Base-by-base conservation (phyloP, 2,113 vertebrate species). In the Chionomys nivalis region DNA sequence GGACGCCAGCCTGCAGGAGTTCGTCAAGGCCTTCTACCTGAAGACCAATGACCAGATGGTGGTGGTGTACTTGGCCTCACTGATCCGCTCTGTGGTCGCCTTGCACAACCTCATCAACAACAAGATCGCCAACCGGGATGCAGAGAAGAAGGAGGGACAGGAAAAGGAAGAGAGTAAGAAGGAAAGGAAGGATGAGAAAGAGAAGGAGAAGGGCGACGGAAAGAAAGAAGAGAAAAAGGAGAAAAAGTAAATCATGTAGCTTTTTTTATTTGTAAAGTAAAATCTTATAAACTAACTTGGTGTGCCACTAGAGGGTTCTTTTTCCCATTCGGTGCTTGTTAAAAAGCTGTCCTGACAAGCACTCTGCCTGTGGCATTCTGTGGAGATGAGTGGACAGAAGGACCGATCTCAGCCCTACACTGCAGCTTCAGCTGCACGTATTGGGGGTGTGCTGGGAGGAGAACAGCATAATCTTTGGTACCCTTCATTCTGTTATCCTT, bases 1-100 rank as follows among this genome's bases (percentile, higher is more conserved):
- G 0, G 99, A 99, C 0, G 99, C 99, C 94, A 99, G 99, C 98
- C 98, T 99, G 83, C 99, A 99, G 95, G 99, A 99, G 97, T 99
- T 99, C 63, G 99, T 99, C 87, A 99, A 99, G 98, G 99, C 99
- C 97, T 99, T 99, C 92, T 99, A 99, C 97, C 99, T 99, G 95
- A 99, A 99, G 99, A 99, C 99, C 98, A 99, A 99, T 0, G 99
- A 99, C 98, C 99, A 99, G 98, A 99, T 99, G 99, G 98, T 99
- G 97, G 99, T 99, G 88, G 99, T 99, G 61, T 99, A 99, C 97
- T 96, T 99, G 98, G 99, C 99, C 33, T 99, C 99, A 0, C 99
- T 99, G 49, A 99, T 99, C 93, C 99, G 99, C 65, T 99, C 99
- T 0, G 99, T 99, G 36, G 99, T 99, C 52, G 99, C 99, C 36